These are phyloP conservation scores for Bryconaethiops microstoma DNA, from an alignment of 2,797 vertebrate genomes.

Conservation along the genomic window DNA sequence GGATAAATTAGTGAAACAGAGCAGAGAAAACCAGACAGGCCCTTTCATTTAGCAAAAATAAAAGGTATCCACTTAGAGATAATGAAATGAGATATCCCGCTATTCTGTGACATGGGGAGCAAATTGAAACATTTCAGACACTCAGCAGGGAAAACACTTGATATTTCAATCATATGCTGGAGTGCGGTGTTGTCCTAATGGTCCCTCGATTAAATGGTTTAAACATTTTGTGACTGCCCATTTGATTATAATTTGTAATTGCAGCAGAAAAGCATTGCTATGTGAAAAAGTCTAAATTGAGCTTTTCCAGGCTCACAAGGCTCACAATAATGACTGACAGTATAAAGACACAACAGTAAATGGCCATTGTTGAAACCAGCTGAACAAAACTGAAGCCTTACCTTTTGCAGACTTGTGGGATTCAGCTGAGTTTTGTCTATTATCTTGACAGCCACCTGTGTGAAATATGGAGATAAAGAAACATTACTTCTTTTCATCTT, in stretches of 20 bases:
- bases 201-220: not conserved
- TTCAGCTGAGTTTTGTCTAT: conserved; percentile 53
- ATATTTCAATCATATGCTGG: not conserved
- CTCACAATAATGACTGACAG: not conserved
- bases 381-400: conserved; percentile 1
- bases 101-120: not conserved
- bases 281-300: not conserved
- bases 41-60: not conserved
- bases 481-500: not conserved
- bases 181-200: not conserved
- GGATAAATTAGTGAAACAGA: not conserved
- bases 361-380: not conserved
- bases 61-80: not conserved
- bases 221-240: not conserved
- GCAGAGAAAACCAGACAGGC: not conserved
- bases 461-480: not conserved
- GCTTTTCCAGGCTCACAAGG: not conserved
- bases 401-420: conserved; percentile 49
- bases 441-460: conserved; percentile 49
- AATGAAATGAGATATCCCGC: conserved; percentile 16
- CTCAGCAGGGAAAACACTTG: conserved; percentile 9
- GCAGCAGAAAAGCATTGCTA: conserved; percentile 1
- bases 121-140: conserved; percentile 13
- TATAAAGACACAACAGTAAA: not conserved
- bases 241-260: conserved; percentile 13